Evolutionary conservation across 2,888 invertebrate species (phyloP).

Genomic region (Oxycera nigricornis): DNA sequence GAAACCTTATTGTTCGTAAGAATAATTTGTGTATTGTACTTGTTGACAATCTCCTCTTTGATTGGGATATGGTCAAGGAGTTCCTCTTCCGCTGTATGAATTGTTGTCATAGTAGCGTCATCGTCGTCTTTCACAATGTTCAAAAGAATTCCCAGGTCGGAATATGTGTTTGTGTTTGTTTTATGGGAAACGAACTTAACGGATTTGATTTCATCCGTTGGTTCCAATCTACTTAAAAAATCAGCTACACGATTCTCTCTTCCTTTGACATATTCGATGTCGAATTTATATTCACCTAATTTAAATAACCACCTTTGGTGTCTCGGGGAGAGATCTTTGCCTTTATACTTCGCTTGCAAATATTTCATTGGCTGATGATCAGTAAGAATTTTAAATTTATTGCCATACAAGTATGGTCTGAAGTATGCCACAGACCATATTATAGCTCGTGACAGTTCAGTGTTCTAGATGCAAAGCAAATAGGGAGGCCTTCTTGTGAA

Average conservation of each 20-base stretch:
- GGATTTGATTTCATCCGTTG: neutral
- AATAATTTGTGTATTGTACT: neutral
- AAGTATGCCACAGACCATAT: too few species aligned
- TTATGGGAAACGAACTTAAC: neutral
- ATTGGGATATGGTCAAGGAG: neutral
- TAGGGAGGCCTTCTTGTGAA: neutral
- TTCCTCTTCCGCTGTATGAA: neutral
- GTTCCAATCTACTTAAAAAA: constrained; percentile 3
- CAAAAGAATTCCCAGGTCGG: too few species aligned
- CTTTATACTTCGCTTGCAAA: too few species aligned
- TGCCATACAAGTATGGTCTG: too few species aligned
- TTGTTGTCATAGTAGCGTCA: neutral
- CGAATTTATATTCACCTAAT: neutral
- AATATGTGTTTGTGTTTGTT: neutral
- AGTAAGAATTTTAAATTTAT: too few species aligned
- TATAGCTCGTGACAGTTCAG: too few species aligned
- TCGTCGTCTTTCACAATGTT: too few species aligned
- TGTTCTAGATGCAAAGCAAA: too few species aligned
- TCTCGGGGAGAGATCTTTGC: too few species aligned
- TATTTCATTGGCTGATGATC: too few species aligned
- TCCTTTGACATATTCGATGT: constrained; percentile 2
- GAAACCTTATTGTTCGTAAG: too few species aligned
- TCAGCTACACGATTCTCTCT: too few species aligned
- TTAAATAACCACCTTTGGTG: neutral
- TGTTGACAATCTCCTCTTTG: neutral